Percentiles rank a stretch among this genome's conserved stretches.
These are phyloP conservation scores for Trinorchestia longiramus DNA, from an alignment of 1,140 invertebrate genomes.

Conservation along the genomic window DNA sequence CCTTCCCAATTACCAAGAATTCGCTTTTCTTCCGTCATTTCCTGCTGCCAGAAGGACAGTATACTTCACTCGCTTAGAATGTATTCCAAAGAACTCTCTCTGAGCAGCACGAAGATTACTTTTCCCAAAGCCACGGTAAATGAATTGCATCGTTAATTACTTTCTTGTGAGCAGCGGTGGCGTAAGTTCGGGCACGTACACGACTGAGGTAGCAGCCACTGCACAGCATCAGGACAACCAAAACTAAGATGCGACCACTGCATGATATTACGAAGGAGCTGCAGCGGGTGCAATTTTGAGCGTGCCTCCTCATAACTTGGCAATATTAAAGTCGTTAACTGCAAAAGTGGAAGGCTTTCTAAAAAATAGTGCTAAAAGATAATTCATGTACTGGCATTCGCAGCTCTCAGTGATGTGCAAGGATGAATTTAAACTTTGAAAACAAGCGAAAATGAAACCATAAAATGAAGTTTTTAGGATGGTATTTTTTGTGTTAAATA, in stretches of 20 bases:
- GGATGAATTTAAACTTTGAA: not conserved
- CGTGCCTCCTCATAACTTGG: constrained; percentile 54
- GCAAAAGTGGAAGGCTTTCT: not conserved
- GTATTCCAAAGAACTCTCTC: not conserved
- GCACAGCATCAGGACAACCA: not conserved
- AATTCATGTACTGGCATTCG: not conserved
- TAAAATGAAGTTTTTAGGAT: not conserved
- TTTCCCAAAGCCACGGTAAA: not conserved
- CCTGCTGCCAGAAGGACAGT: not conserved
- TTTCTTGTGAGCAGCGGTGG: not conserved
- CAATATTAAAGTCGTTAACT: constrained; percentile 51
- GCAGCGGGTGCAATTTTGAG: not conserved
- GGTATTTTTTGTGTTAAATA: not conserved
- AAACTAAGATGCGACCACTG: not conserved
- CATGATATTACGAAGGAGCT: not conserved
- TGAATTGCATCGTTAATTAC: not conserved
- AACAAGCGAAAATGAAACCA: not conserved
- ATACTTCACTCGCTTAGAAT: not conserved
- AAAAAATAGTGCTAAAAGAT: not conserved
- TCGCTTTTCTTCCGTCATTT: not conserved
- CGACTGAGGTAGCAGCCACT: not conserved
- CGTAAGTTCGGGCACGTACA: not conserved
- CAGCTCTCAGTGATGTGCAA: not conserved
- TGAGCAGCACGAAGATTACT: not conserved
- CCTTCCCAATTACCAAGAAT: not conserved